Conservation (phyloP, 2,113 vertebrate species). For the Oreochromis aureus region DNA sequence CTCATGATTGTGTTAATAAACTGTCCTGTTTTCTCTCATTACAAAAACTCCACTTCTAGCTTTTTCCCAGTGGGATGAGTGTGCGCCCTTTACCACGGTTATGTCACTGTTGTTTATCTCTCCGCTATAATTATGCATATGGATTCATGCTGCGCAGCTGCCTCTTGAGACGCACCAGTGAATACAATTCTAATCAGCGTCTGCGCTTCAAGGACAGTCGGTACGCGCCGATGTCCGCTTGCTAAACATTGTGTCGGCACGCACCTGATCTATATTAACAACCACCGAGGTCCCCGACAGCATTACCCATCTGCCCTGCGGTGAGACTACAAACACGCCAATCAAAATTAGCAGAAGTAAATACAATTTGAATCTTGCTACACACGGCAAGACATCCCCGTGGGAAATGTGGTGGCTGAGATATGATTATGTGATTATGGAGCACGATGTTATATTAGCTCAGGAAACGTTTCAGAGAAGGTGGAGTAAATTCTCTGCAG, state of each 20-base stretch:
- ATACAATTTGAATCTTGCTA: not conserved
- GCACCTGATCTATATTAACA: constrained; percentile 4
- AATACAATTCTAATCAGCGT: constrained; percentile 32
- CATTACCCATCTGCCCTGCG: not conserved
- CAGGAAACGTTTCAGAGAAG: not conserved
- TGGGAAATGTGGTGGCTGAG: not conserved
- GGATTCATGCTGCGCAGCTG: constrained; percentile 11
- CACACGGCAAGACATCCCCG: not conserved
- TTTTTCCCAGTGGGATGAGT: not conserved
- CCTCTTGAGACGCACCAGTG: constrained; percentile 5
- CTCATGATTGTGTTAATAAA: not conserved
- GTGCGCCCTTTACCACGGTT: not conserved
- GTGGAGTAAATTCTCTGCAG: constrained; percentile 1
- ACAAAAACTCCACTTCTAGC: not conserved
- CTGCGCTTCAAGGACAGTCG: constrained; percentile 33
- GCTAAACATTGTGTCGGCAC: not conserved
- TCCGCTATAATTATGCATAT: constrained; percentile 27
- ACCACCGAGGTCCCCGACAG: not conserved
- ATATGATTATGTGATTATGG: constrained; percentile 12
- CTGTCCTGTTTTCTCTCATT: constrained; percentile 18
- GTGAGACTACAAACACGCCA: not conserved
- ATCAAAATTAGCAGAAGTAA: not conserved
- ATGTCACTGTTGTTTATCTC: constrained; percentile 34
- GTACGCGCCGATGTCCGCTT: not conserved
- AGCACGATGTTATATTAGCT: not conserved